phyloP scores from a whole-genome alignment of 2,113 vertebrate species.

The Macrotus californicus region DNA sequence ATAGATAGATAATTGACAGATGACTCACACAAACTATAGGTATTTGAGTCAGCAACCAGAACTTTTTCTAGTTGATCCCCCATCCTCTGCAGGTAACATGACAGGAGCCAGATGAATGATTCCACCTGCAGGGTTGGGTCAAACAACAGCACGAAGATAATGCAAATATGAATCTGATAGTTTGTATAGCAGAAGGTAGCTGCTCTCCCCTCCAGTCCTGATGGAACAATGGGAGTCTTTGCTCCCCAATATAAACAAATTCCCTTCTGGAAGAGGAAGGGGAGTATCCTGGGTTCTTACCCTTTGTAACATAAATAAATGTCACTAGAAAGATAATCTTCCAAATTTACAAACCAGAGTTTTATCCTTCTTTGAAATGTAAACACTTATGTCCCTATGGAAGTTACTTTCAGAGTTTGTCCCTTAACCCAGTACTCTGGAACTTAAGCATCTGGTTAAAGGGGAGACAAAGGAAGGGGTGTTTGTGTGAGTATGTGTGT shows the following conservation, averaged over 20 bases:
- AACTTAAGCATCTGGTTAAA: not conserved
- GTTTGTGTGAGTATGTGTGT: not conserved
- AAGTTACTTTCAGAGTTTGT: not conserved
- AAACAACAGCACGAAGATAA: not conserved
- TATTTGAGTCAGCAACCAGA: not conserved
- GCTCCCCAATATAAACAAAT: not conserved
- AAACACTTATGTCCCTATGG: not conserved
- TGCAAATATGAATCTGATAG: not conserved
- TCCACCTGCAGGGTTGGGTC: not conserved
- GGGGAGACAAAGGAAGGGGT: not conserved
- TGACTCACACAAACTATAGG: not conserved
- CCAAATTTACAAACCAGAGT: not conserved
- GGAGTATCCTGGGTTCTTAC: not conserved
- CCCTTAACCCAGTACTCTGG: not conserved
- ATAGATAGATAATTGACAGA: not conserved
- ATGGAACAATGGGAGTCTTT: not conserved
- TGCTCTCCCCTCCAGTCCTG: not conserved
- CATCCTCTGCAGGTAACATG: not conserved
- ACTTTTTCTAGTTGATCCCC: not conserved
- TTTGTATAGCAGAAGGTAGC: not conserved
- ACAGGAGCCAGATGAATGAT: not conserved
- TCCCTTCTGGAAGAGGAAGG: not conserved
- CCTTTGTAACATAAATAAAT: not conserved
- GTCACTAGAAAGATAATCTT: not conserved
- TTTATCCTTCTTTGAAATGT: not conserved